A percentile compares a stretch with the other conserved stretches of the same genome.
Conservation (phyloP, 2,888 invertebrate species). For the Pediacus dermestoides region DNA sequence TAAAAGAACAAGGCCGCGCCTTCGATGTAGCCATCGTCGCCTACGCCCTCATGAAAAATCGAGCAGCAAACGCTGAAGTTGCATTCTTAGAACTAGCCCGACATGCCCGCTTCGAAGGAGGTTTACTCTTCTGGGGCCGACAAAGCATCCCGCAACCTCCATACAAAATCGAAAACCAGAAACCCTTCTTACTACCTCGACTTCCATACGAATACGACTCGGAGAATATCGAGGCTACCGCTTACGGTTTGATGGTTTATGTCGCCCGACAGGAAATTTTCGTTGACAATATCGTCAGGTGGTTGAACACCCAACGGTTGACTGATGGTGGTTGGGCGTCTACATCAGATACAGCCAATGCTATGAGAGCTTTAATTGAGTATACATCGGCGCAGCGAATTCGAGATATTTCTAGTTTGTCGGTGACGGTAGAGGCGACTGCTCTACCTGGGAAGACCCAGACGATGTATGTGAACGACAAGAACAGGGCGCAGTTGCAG, state of each 20-base stretch:
- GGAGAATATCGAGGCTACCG: constrained; percentile 88
- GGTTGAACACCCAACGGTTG: constrained; percentile 84
- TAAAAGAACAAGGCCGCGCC: constrained; percentile 68
- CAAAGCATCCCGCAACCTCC: constrained; percentile 76
- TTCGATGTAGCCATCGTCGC: constrained; percentile 87
- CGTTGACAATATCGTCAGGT: constrained; percentile 82
- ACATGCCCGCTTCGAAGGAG: constrained; percentile 69
- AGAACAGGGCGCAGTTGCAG: constrained; percentile 76
- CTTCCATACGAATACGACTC: constrained; percentile 86
- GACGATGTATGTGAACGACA: constrained; percentile 66
- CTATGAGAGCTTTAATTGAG: constrained; percentile 84
- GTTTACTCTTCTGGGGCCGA: constrained; percentile 82
- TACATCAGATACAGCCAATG: constrained; percentile 76
- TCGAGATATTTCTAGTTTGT: constrained; percentile 73
- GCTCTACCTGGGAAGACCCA: constrained; percentile 65
- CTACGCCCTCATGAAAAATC: constrained; percentile 78
- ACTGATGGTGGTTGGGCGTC: constrained; percentile 69
- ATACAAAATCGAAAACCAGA: constrained; percentile 84
- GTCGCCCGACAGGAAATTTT: constrained; percentile 78
- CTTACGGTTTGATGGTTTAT: constrained; percentile 86
- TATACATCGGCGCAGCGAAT: constrained; percentile 82
- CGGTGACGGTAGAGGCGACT: constrained; percentile 80
- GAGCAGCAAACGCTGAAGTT: constrained; percentile 81
- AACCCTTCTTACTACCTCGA: constrained; percentile 83
- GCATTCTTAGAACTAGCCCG: constrained; percentile 71